Evolutionary conservation across 1,140 invertebrate species (phyloP), one percentile per base, ranked within the genome.

Genomic region (Lepidurus packardi): DNA sequence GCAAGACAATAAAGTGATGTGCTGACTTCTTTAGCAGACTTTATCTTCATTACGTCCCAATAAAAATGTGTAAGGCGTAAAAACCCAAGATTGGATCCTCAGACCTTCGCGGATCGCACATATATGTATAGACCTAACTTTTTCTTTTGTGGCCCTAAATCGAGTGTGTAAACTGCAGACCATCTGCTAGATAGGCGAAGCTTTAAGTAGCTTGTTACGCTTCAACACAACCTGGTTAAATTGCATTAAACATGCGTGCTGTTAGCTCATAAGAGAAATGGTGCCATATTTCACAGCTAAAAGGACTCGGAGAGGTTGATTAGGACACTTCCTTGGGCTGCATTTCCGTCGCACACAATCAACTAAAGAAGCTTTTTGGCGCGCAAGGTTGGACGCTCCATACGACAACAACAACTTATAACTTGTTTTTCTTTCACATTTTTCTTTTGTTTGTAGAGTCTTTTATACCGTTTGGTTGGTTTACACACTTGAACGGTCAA

Each of bases 401-500:
- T 21, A 4, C 16, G 13, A 65, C 53, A 65, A 65, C 53, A 65
- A 13, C 53, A 16, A 21, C 13, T 65, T 65, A 5, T n/a, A 13
- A 65, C 53, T 65, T 21, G 16, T 65, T 65, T 65, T 65, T 65
- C 53, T 11, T 65, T 65, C 53, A 3, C 34, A 4, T 34, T 34
- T 34, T 34, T 34, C 34, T 34, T 34, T 34, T 34, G 2, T 34
- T 1, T 34, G 34, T 34, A 34, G 2, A 34, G 1, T 21, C 53
- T 65, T 10, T 65, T 21, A 13, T 65, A 1, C 16, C 16, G 16
- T 65, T 21, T 7, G 53, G 16, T 8, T 16, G 53, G 21, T 65
- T 65, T 65, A 16, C 53, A 65, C 53, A 65, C 53, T n/a, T 65
- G 53, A 65, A 65, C 21, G 53, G 53, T 65, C 53, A 65, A 65